These are phyloP conservation scores for Spatulosminthurus flaviceps DNA, from an alignment of 2,888 invertebrate species.

Conservation along the genomic window DNA sequence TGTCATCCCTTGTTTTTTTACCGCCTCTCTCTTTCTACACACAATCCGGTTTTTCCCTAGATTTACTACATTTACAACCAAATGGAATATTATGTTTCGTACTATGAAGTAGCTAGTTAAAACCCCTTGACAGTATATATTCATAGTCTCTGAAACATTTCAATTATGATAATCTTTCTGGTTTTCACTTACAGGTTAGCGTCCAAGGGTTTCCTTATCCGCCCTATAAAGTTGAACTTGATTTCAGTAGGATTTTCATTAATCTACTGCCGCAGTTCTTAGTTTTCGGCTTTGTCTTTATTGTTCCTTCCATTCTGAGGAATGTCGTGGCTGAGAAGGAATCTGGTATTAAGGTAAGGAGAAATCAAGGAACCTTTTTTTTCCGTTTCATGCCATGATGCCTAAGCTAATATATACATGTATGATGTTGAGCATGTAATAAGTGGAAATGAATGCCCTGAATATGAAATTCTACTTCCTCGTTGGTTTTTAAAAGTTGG, in stretches of 20 bases:
- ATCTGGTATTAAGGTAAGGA: conserved; percentile 72
- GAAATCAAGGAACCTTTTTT: neutral
- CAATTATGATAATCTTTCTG: conserved; percentile 10
- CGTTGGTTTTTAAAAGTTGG: no score
- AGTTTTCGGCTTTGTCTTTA: conserved; percentile 68
- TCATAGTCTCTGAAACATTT: neutral
- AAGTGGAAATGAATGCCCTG: no score
- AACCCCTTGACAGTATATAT: neutral
- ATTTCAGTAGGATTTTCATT: conserved; percentile 64
- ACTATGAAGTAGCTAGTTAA: neutral
- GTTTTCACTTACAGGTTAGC: conserved; percentile 64
- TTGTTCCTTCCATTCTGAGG: conserved; percentile 70
- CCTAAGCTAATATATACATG: neutral
- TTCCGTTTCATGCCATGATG: neutral
- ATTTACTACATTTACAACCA: no score
- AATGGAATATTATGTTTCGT: neutral
- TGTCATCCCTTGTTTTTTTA: neutral
- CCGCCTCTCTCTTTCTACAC: neutral
- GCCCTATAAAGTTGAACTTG: conserved; percentile 66
- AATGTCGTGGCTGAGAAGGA: conserved; percentile 73
- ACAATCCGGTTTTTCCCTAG: neutral
- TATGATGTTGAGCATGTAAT: no score
- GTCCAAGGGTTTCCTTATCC: conserved; percentile 72
- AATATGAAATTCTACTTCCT: no score
- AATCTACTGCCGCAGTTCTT: conserved; percentile 67